Evolutionary conservation across 2,113 vertebrate species (phyloP).

Genomic region (Aptenodytes patagonicus): DNA sequence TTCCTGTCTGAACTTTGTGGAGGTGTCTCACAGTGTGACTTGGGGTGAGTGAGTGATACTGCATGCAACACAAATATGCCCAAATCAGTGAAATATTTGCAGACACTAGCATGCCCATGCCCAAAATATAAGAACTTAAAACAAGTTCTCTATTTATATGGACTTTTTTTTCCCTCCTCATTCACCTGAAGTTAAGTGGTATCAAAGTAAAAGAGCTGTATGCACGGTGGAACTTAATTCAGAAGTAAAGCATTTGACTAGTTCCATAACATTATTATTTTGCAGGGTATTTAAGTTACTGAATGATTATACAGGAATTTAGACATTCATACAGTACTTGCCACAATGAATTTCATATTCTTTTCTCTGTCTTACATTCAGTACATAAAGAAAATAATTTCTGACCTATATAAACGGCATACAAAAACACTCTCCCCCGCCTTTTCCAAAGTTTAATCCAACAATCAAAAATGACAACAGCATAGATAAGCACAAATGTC

Average conservation of each 20-base stretch:
- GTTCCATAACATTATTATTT: background rate
- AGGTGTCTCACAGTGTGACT: background rate
- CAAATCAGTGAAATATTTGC: background rate
- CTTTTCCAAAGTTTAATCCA: conserved; percentile 51
- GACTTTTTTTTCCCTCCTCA: background rate
- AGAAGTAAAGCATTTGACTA: background rate
- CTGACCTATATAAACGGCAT: background rate
- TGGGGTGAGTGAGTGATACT: background rate
- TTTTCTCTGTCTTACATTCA: background rate
- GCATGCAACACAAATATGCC: background rate
- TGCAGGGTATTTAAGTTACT: background rate
- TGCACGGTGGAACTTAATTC: background rate
- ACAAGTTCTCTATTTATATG: background rate
- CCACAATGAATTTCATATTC: background rate
- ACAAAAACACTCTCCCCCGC: background rate
- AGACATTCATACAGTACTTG: background rate
- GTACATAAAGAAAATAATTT: background rate
- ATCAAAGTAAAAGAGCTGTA: background rate
- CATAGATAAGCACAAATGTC: conserved; percentile 42
- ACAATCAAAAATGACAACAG: conserved; percentile 36
- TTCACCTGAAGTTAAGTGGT: background rate
- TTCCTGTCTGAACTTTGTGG: background rate
- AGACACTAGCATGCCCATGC: background rate
- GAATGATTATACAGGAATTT: background rate
- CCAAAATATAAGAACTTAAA: background rate